These are phyloP conservation scores for Drosophila willistoni DNA, from an alignment of 1,140 invertebrate species.

Conservation along the genomic window DNA sequence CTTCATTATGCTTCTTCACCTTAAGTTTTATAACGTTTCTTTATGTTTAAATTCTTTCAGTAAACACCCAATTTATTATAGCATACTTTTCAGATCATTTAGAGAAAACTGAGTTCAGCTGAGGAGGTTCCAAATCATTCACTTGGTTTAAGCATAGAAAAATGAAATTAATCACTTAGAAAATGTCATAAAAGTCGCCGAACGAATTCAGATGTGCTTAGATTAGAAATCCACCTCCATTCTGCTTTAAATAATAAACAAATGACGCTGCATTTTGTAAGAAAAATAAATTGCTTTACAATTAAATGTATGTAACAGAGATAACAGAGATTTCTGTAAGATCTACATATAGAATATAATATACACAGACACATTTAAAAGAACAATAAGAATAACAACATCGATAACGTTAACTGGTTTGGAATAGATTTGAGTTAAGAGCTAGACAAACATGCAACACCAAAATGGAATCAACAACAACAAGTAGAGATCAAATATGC, in stretches of 20 bases:
- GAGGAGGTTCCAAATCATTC: no score
- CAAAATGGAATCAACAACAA: constrained; percentile 23
- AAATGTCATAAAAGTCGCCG: no score
- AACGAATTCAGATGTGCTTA: no score
- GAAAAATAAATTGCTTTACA: neutral
- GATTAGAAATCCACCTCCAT: no score
- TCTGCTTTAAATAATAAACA: no score
- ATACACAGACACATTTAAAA: constrained; percentile 11
- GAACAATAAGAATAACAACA: constrained; percentile 46
- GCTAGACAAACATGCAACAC: constrained; percentile 59
- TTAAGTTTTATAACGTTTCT: no score
- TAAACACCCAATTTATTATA: neutral
- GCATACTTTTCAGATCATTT: no score
- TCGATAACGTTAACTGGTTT: constrained; percentile 24
- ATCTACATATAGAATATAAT: neutral
- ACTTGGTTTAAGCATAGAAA: no score
- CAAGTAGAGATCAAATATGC: neutral
- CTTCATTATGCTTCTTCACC: neutral
- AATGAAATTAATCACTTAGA: no score
- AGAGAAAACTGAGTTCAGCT: no score
- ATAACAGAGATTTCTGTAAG: neutral
- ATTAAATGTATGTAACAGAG: neutral
- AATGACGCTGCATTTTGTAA: no score
- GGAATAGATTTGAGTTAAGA: constrained; percentile 8
- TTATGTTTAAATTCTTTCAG: neutral